Percentiles rank a stretch among this genome's conserved stretches.
Evolutionary conservation across 1,140 invertebrate species (phyloP).

Genomic region (Bradynema listronoti): DNA sequence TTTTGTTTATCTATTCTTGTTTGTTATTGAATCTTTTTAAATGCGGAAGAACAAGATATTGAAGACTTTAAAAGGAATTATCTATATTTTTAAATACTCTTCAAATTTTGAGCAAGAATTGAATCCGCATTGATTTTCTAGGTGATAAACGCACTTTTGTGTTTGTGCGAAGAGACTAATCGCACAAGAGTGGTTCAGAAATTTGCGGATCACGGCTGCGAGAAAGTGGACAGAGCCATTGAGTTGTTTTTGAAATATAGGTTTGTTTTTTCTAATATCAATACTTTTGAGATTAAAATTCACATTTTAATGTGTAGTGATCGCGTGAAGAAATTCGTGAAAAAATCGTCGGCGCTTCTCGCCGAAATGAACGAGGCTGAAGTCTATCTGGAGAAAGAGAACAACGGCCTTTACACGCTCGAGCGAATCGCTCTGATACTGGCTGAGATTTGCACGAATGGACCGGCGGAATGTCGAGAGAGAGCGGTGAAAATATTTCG

Average conservation of each 20-base stretch:
- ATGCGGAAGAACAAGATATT: too few relatives aligned
- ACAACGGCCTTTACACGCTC: slow-evolving; percentile 86
- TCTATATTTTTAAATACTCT: too few relatives aligned
- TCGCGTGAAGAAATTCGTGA: slow-evolving; percentile 51
- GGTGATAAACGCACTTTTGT: slow-evolving; percentile 83
- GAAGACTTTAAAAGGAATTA: too few relatives aligned
- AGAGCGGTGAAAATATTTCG: slow-evolving; percentile 44
- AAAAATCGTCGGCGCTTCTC: slow-evolving; percentile 58
- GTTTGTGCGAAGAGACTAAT: slow-evolving; percentile 81
- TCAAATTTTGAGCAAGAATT: too few relatives aligned
- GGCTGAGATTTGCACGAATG: slow-evolving; percentile 77
- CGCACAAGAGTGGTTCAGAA: slow-evolving; percentile 82
- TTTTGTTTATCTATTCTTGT: slow-evolving; percentile 11
- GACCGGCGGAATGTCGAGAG: slow-evolving; percentile 32
- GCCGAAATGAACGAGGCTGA: slow-evolving; percentile 69
- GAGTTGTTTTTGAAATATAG: slow-evolving; percentile 92
- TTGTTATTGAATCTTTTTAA: slow-evolving; percentile 2
- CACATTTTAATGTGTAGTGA: slow-evolving; percentile 37
- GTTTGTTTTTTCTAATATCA: too few relatives aligned
- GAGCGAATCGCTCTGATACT: slow-evolving; percentile 92
- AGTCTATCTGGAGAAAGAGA: slow-evolving; percentile 77
- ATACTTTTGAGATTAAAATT: too few relatives aligned
- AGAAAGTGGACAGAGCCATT: slow-evolving; percentile 90
- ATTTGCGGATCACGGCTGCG: slow-evolving; percentile 95
- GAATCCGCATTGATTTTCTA: too few relatives aligned